phyloP scores from a whole-genome alignment of 2,113 vertebrate genomes.

The Dinomys branickii region DNA sequence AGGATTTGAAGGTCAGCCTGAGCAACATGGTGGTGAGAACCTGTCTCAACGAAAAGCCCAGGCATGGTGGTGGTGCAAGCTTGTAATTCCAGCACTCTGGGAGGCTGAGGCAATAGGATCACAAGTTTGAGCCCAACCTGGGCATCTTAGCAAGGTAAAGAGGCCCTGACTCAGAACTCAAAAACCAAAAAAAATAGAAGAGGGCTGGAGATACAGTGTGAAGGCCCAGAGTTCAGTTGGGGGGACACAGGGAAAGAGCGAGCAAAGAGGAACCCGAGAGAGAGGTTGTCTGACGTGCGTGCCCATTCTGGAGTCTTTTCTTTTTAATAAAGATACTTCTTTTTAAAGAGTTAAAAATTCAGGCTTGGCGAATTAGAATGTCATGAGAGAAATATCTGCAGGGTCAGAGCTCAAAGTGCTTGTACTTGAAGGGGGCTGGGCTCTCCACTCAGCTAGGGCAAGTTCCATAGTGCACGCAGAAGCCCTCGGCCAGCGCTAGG shows the following conservation, averaged over 20 bases:
- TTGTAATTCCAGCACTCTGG: neutral
- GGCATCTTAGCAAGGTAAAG: neutral
- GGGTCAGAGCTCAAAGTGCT: constrained; percentile 42
- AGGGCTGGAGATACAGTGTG: neutral
- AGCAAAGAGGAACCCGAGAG: neutral
- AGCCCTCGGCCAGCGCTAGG: neutral
- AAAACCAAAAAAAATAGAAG: neutral
- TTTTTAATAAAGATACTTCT: neutral
- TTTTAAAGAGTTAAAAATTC: neutral
- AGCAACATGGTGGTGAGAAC: neutral
- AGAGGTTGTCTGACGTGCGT: neutral
- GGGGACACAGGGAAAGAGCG: neutral
- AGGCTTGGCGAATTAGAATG: constrained; percentile 47
- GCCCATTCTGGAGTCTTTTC: neutral
- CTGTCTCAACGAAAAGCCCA: neutral
- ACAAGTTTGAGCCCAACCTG: neutral
- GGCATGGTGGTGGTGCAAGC: neutral
- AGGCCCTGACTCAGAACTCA: neutral
- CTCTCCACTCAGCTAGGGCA: neutral
- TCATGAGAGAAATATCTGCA: constrained; percentile 16
- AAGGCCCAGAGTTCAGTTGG: neutral
- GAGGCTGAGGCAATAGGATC: neutral
- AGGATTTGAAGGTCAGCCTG: neutral
- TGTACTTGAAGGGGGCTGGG: neutral
- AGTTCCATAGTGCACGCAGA: neutral